These are phyloP conservation scores for Hydrolagus colliei DNA, from an alignment of 2,797 vertebrate genomes.

Conservation along the genomic window DNA sequence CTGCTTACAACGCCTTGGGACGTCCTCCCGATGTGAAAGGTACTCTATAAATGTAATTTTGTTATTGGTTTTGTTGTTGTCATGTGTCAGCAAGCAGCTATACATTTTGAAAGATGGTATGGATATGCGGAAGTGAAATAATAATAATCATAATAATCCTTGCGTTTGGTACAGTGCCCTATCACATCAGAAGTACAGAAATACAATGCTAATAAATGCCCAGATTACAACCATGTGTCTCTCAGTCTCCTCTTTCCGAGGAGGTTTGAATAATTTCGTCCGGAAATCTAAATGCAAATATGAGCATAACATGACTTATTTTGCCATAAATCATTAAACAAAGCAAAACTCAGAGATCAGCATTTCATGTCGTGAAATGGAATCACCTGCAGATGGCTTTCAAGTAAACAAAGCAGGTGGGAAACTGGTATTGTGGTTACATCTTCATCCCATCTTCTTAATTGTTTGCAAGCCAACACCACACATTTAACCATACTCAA, in stretches of 20 bases:
- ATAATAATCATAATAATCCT: too few species aligned
- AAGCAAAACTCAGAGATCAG: conserved; percentile 6
- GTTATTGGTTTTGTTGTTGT: background rate
- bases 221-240: background rate
- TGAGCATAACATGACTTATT: background rate
- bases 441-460: conserved; percentile 59
- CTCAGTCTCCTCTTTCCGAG: background rate
- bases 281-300: background rate
- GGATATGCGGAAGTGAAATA: background rate
- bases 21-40: too few species aligned
- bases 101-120: background rate
- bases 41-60: too few species aligned
- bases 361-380: background rate
- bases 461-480: conserved; percentile 61
- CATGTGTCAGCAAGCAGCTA: background rate
- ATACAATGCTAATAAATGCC: background rate
- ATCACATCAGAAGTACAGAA: background rate
- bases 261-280: background rate
- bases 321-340: conserved; percentile 23
- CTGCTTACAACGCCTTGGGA: too few species aligned
- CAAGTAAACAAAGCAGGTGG: conserved; percentile 46
- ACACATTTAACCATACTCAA: conserved; percentile 48
- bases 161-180: too few species aligned
- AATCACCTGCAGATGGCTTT: background rate
- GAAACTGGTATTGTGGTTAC: conserved; percentile 49